Conservation (phyloP, 2,113 vertebrate genomes). For the Hippocampus guttulatus region DNA sequence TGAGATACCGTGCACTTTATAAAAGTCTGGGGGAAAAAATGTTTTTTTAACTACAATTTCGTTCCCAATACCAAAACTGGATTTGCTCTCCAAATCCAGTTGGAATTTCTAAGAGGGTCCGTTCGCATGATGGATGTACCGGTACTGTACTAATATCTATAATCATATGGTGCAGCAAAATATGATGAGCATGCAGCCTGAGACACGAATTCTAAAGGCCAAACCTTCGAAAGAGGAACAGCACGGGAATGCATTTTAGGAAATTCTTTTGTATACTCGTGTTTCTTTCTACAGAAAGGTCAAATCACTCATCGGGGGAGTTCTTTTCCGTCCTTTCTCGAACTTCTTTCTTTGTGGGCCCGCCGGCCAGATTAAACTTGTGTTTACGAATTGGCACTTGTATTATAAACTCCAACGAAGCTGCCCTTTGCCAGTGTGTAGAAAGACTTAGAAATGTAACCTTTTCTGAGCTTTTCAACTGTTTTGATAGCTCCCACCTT, state of each 20-base stretch:
- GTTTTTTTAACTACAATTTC: too few species aligned
- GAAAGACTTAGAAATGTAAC: conserved; percentile 68
- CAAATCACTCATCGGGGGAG: conserved; percentile 69
- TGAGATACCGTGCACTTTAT: too few species aligned
- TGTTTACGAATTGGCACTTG: conserved; percentile 70
- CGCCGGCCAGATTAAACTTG: conserved; percentile 55
- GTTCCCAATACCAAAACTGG: too few species aligned
- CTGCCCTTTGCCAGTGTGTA: conserved; percentile 66
- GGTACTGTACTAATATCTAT: neutral
- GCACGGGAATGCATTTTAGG: conserved; percentile 62
- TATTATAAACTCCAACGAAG: conserved; percentile 66
- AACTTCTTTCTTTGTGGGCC: conserved; percentile 56
- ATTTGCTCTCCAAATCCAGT: neutral
- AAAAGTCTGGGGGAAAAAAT: too few species aligned
- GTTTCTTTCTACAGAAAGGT: conserved; percentile 73
- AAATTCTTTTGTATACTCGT: conserved; percentile 65
- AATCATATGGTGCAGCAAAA: conserved; percentile 3
- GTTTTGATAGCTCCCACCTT: conserved; percentile 69
- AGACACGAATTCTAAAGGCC: conserved; percentile 33
- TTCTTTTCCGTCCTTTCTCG: conserved; percentile 64
- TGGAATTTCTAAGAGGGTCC: conserved; percentile 31
- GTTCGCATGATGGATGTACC: too few species aligned
- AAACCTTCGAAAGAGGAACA: conserved; percentile 38
- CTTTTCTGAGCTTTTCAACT: conserved; percentile 65
- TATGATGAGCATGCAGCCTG: conserved; percentile 17